A percentile compares a stretch with the other conserved stretches of the same genome.
Conservation (phyloP, 2,113 vertebrate genomes). For the Pitta sordida region DNA sequence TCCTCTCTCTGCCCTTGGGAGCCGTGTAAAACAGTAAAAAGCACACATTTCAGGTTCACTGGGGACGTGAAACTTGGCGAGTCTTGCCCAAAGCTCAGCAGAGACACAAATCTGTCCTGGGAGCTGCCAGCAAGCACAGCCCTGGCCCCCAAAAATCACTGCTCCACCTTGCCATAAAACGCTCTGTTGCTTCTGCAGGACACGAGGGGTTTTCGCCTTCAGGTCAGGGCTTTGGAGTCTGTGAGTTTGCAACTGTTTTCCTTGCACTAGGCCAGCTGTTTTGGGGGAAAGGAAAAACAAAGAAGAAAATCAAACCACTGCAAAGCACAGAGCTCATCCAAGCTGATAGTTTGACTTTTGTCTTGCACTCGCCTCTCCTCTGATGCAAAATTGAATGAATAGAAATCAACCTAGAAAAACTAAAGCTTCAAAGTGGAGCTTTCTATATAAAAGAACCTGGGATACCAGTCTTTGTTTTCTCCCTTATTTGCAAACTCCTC, state of each 20-base stretch:
- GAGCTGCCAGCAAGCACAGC: neutral
- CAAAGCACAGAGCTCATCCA: neutral
- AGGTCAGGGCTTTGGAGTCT: neutral
- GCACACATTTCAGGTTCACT: fast-evolving
- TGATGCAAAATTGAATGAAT: neutral
- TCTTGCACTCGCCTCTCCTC: neutral
- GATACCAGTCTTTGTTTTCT: neutral
- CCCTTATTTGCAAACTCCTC: neutral
- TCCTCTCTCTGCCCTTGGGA: neutral
- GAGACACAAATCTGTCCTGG: neutral
- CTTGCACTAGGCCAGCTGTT: neutral
- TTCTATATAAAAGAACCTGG: neutral
- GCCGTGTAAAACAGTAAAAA: neutral
- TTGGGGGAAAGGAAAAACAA: too few relatives aligned
- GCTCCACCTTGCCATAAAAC: fast-evolving
- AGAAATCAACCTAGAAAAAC: neutral
- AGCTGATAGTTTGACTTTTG: neutral
- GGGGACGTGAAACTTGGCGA: neutral
- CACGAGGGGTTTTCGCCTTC: neutral
- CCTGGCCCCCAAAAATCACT: neutral
- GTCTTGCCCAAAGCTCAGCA: neutral
- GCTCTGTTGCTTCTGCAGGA: neutral
- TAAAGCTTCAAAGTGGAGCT: neutral
- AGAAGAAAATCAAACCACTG: neutral
- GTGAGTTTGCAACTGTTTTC: neutral